Base-by-base conservation (phyloP, 2,888 invertebrate genomes). In the Ecdyonurus torrentis region DNA sequence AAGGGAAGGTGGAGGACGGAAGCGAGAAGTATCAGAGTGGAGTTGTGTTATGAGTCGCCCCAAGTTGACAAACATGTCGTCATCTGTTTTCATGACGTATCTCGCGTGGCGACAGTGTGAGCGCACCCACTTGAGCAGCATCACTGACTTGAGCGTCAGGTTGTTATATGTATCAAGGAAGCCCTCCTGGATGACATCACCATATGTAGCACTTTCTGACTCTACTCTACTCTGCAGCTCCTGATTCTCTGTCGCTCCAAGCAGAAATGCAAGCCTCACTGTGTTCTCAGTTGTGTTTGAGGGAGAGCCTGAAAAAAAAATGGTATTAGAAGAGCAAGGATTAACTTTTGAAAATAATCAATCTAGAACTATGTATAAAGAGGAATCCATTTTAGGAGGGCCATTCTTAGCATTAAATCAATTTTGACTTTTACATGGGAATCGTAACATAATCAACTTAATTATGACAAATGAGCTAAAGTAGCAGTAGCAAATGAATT, bases 101-200 rank as follows among this genome's bases (percentile, higher is more conserved):
- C 82, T 80, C 0, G 82, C 82, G 50, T 71, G 69, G 23, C 70
- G 70, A 66, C 91, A 91, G 69, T 84, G 82, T 52, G 79, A 80
- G 3, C 80, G 83, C 23, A 87, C 84, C 85, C 90, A 87, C 72
- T 91, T 91, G 64, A 92, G 72, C 79, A 91, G 83, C 83, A 89
- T 85, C 15, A 90, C 83, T 59, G 90, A 87, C 72, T 92, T 92
- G 24, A 92, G 71, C 0, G 91, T 92, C 67, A 91, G 78, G 79
- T 92, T 92, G 73, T 91, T 88, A 71, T 92, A 91, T 0, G 88
- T 84, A 73, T 92, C 92, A 52, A 85, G 73, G 71, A 92, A 92
- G 58, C 82, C 83, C 71, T 91, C 91, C 74, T 91, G 89, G 61
- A 92, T 85, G 15, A 92, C 80, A 73, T 92, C 91, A 22, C 84